Evolutionary conservation across 2,797 vertebrate genomes (phyloP).

Genomic region (Masticophis lateralis): DNA sequence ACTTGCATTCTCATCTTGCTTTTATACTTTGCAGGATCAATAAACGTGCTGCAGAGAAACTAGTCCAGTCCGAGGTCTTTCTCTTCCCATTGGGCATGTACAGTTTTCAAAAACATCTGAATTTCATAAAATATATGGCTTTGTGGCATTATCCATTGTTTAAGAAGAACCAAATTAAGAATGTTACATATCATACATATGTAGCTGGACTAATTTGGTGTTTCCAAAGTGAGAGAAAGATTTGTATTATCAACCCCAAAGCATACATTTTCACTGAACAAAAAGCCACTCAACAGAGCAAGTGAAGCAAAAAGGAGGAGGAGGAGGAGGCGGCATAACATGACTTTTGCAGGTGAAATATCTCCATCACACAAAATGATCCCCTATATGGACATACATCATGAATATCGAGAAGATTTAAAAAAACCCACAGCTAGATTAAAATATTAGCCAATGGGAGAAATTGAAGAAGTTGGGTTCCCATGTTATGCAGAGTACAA

Average conservation of each 20-base stretch:
- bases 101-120: constrained; percentile 47
- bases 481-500: background rate
- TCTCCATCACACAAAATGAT: background rate
- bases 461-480: background rate
- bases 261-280: constrained; percentile 49
- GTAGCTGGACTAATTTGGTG: constrained; percentile 26
- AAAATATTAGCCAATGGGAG: background rate
- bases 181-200: constrained; percentile 34
- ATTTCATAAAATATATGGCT: constrained; percentile 33
- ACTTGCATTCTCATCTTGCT: constrained; percentile 31
- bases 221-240: constrained; percentile 40
- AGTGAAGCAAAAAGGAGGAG: background rate
- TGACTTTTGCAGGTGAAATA: background rate
- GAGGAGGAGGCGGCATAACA: constrained; percentile 33
- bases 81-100: constrained; percentile 31
- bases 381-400: background rate
- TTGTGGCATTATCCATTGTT: constrained; percentile 31
- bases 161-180: constrained; percentile 19
- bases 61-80: constrained; percentile 43
- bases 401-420: background rate
- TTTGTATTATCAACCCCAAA: constrained; percentile 37
- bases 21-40: constrained; percentile 39
- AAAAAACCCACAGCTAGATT: background rate
- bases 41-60: constrained; percentile 35
- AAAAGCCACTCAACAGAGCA: constrained; percentile 7